Evolutionary conservation across 2,888 invertebrate species (phyloP), one percentile per base, ranked within the genome.

Genomic region (Cartodere bifasciata): DNA sequence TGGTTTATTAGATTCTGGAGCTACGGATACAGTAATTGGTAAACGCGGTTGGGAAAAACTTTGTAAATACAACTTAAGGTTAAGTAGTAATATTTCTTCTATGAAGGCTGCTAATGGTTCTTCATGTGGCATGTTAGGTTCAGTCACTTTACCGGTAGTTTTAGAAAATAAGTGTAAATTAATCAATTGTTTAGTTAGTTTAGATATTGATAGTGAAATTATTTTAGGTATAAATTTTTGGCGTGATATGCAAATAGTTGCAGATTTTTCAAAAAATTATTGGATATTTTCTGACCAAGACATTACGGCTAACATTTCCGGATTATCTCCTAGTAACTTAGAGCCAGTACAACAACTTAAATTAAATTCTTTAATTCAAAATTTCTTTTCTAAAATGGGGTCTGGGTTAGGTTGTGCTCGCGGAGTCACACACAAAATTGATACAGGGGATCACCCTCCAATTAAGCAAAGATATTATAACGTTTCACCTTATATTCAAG

Each of bases 391-490:
- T 13, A 13, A 26, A 13, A 16, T 15, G 6, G 10, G 14, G 11
- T 10, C 16, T 15, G 15, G 15, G 11, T 13, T 25, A 13, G 13
- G 15, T 13, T 14, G 15, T 3, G 15, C 14, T 26, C 15, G 10
- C 15, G 16, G 14, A 6, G 15, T 15, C n/a, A 26, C 26, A 3
- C 9, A 14, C 5, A n/a, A 6, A 11, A 10, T 16, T 2, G 15
- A 25, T 14, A 7, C 6, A 7, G 9, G 20, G 9, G 9, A 9
- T 17, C 6, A 17, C 20, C 20, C 20, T 17, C 27, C 27, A 26
- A 26, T 26, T 14, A 30, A 37, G 20, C 39, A 39, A 15, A 9
- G 39, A 11, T 39, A 39, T 16, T 39, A 39, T 22, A 35, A 38
- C 2, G 36, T 39, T 4, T 34, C 26, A 1, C 35, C 39, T 3